Conservation (phyloP, 2,797 vertebrate species). For the Melanotaenia nigrans region DNA sequence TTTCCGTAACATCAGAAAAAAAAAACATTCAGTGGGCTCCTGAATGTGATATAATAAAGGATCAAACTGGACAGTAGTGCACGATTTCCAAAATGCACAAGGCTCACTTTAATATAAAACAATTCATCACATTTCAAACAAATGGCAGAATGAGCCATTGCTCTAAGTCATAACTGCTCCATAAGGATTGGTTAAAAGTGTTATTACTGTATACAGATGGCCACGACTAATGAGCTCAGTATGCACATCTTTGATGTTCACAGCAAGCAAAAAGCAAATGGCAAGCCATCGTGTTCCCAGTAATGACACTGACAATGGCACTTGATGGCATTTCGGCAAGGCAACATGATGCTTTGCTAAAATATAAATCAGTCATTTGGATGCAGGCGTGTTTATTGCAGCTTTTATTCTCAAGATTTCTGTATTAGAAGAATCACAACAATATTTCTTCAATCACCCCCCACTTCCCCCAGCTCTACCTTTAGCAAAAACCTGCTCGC, state of each 20-base stretch:
- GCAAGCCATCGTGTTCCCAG: constrained; percentile 67
- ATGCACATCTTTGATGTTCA: constrained; percentile 76
- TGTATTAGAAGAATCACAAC: constrained; percentile 54
- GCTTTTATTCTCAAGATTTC: constrained; percentile 56
- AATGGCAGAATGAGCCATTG: constrained; percentile 66
- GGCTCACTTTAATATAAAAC: constrained; percentile 49
- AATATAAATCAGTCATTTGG: constrained; percentile 74
- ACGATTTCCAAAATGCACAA: constrained; percentile 30
- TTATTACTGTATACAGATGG: constrained; percentile 81
- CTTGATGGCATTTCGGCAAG: constrained; percentile 25
- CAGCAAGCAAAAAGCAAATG: constrained; percentile 70
- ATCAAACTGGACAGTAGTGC: constrained; percentile 49
- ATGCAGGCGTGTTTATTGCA: constrained; percentile 62
- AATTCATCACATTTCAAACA: constrained; percentile 60
- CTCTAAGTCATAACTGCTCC: constrained; percentile 76
- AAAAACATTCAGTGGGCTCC: constrained; percentile 40
- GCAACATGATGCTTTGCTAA: constrained; percentile 54
- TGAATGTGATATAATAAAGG: constrained; percentile 44
- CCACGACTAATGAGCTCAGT: constrained; percentile 83
- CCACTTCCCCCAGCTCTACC: constrained; percentile 27
- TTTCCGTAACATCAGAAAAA: constrained; percentile 20
- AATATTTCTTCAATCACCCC: constrained; percentile 55
- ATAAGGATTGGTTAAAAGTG: constrained; percentile 71
- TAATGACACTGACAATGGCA: constrained; percentile 75
- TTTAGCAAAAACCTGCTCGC: constrained; percentile 38